Evolutionary conservation across 2,113 vertebrate species (phyloP).

Genomic region (Larimichthys crocea): DNA sequence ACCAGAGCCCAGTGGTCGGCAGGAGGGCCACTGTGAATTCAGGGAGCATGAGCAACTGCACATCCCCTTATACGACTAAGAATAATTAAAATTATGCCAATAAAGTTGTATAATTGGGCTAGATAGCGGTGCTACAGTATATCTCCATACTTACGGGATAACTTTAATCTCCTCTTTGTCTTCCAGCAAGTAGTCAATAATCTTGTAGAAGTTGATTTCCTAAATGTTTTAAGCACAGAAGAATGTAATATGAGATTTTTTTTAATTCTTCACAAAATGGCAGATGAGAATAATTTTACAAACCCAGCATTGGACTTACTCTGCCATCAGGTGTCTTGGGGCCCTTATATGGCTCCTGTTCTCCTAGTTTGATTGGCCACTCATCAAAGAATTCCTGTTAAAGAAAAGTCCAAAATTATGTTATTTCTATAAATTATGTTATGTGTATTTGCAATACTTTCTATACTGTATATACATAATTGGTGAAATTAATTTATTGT

Average conservation of each 20-base stretch:
- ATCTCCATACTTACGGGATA: conserved; percentile 88
- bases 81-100: neutral
- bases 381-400: conserved; percentile 93
- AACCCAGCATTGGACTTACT: conserved; percentile 73
- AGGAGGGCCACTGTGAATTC: conserved; percentile 86
- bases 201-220: conserved; percentile 95
- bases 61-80: neutral
- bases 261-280: neutral
- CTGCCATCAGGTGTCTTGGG: conserved; percentile 96
- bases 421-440: neutral
- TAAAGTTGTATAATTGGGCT: neutral
- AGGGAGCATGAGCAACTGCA: conserved; percentile 20
- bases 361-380: conserved; percentile 92
- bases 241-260: neutral
- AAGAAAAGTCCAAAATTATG: conserved; percentile 3
- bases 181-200: conserved; percentile 94
- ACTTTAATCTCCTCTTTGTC: conserved; percentile 97
- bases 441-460: too few relatives aligned
- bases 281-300: neutral
- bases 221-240: conserved; percentile 54
- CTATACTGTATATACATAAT: neutral
- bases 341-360: conserved; percentile 92
- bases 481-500: neutral
- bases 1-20: conserved; percentile 93
- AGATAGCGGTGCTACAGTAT: neutral